Base-by-base conservation (phyloP, 1,140 invertebrate genomes). In the Nomia melanderi region DNA sequence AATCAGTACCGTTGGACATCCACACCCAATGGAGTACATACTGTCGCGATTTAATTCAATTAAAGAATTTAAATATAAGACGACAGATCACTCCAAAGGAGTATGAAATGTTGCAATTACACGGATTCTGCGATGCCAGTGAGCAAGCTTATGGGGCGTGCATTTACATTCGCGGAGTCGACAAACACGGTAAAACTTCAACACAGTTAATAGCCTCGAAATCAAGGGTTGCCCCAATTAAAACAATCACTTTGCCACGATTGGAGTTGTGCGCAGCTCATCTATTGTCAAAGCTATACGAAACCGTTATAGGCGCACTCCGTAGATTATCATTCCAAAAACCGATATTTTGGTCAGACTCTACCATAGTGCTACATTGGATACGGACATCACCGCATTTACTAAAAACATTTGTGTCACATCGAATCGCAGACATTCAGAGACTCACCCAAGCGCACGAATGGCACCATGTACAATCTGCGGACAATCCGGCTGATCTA, bases 401-500 rank as follows among this genome's bases (percentile, higher is more conserved):
- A 27, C 66, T 87, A 54, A 77, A 87, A 70, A 74, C 85, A 23
- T 88, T 88, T 41, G 79, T 91, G 0, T 69, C 85, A 3, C 90
- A 92, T 79, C 50, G 91, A 59, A 84, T 92, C 0, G 44, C 66
- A 0, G 84, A 90, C 25, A 91, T 92, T 50, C 77, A 86, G 57
- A 80, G 87, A 20, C 23, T 84, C 0, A 81, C 84, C 2, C 9
- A 74, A 0, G 6, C 44, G 11, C 11, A 31, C 29, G 36, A 56
- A 1, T 92, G 90, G 90, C 62, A 50, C 11, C 86, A 92, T 62
- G 86, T 92, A 3, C 76, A 75, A 2, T 77, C 87, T 9, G 54
- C 77, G 12, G 77, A 86, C 9, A 91, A 92, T 80, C 90, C 89
- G 0, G 90, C 91, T 1, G 91, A 93, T 64, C 23, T 87, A 20